These are phyloP conservation scores for Cyanoramphus novaezelandiae DNA, from an alignment of 2,113 vertebrate genomes.

Conservation along the genomic window DNA sequence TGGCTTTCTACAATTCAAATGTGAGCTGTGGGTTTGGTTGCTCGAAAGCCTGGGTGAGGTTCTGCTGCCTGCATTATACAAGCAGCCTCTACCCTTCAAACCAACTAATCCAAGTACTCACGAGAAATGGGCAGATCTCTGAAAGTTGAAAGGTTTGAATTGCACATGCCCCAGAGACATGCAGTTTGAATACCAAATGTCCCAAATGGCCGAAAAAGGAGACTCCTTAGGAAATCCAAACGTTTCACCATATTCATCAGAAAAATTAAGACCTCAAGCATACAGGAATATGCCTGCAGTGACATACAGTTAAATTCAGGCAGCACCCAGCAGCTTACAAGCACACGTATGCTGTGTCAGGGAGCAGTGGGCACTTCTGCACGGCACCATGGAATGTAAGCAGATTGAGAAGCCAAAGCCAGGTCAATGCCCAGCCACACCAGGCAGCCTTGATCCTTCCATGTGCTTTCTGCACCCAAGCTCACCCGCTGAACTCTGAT, in stretches of 20 bases:
- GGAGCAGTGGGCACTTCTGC: background rate
- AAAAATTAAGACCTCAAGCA: background rate
- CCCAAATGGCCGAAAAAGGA: background rate
- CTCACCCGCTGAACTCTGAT: background rate
- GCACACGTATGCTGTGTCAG: fast-evolving
- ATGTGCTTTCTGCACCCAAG: background rate
- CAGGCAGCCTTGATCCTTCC: background rate
- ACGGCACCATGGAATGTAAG: background rate
- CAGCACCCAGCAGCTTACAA: background rate
- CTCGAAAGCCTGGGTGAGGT: background rate
- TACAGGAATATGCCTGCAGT: background rate
- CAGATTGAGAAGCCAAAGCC: background rate
- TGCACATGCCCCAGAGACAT: background rate
- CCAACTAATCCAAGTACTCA: background rate
- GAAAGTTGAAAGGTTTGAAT: background rate
- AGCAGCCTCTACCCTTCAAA: background rate
- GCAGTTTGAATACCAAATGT: background rate
- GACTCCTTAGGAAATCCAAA: background rate
- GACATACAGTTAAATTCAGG: background rate
- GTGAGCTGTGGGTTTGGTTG: background rate
- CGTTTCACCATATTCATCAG: background rate
- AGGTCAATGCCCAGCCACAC: background rate
- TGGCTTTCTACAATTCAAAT: background rate
- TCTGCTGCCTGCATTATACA: background rate
- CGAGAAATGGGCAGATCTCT: background rate